Evolutionary conservation across 2,888 invertebrate genomes (phyloP).

Genomic region (Prostheceraeus crozeri): DNA sequence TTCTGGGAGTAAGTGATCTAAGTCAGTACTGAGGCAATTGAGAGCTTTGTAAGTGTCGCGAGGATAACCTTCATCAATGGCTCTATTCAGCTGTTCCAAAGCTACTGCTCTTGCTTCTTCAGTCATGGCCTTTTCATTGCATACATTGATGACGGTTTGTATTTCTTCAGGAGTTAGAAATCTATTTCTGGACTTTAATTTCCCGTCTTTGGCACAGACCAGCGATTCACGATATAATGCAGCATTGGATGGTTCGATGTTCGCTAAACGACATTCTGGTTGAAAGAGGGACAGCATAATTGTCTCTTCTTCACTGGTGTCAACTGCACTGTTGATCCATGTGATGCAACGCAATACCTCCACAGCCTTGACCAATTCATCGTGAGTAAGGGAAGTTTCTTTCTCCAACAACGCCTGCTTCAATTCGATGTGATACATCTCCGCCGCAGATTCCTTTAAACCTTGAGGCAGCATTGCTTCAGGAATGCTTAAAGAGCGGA

Average conservation of each 20-base stretch:
- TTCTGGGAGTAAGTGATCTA: constrained; percentile 5
- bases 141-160: constrained; percentile 12
- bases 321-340: background rate
- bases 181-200: constrained; percentile 19
- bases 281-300: background rate
- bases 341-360: background rate
- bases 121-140: background rate
- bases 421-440: constrained; percentile 19
- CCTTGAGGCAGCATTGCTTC: constrained; percentile 56
- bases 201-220: background rate
- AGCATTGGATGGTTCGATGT: constrained; percentile 11
- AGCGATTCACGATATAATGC: background rate
- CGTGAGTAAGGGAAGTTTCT: constrained; percentile 5
- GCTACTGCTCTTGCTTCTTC: background rate
- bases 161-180: constrained; percentile 26
- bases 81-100: background rate
- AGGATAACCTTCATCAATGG: background rate
- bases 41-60: background rate
- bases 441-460: constrained; percentile 20
- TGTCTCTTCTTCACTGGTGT: background rate
- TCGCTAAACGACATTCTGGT: constrained; percentile 7
- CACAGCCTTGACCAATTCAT: background rate
- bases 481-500: constrained; percentile 41
- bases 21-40: constrained; percentile 5
- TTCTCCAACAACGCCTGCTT: constrained; percentile 6